Conservation (phyloP, 2,888 invertebrate species). For the Dynastes hyllus region DNA sequence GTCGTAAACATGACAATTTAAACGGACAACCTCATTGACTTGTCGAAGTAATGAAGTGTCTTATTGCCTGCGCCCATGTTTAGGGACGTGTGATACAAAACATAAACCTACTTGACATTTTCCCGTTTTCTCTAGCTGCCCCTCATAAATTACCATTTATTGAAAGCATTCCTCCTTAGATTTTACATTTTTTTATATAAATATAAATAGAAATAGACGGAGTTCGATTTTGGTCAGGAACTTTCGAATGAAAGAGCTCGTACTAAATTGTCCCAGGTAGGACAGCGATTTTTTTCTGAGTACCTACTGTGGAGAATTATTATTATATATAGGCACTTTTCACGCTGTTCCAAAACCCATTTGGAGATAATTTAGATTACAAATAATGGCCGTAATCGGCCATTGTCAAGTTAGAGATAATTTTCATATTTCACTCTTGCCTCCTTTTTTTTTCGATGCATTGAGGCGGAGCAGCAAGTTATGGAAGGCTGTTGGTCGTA, state of each 20-base stretch:
- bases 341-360: conserved; percentile 64
- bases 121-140: conserved; percentile 10
- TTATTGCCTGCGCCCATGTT: conserved; percentile 67
- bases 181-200: conserved; percentile 3
- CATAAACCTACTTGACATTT: conserved; percentile 31
- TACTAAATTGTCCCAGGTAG: conserved; percentile 29
- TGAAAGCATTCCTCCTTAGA: not conserved
- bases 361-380: conserved; percentile 69
- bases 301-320: conserved; percentile 41
- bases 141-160: conserved; percentile 19
- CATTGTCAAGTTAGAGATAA: conserved; percentile 53
- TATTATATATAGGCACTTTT: conserved; percentile 58
- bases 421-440: conserved; percentile 47
- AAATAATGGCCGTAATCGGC: conserved; percentile 65
- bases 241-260: not conserved
- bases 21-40: conserved; percentile 70
- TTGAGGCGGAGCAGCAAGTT: conserved; percentile 26
- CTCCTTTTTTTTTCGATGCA: conserved; percentile 23
- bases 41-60: conserved; percentile 70
- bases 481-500: conserved; percentile 32
- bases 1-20: conserved; percentile 72
- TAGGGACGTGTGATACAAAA: conserved; percentile 63
- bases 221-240: no score
- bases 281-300: conserved; percentile 1
- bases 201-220: no score